Evolutionary conservation across 2,113 vertebrate species (phyloP).

Genomic region (Glaucomys volans): DNA sequence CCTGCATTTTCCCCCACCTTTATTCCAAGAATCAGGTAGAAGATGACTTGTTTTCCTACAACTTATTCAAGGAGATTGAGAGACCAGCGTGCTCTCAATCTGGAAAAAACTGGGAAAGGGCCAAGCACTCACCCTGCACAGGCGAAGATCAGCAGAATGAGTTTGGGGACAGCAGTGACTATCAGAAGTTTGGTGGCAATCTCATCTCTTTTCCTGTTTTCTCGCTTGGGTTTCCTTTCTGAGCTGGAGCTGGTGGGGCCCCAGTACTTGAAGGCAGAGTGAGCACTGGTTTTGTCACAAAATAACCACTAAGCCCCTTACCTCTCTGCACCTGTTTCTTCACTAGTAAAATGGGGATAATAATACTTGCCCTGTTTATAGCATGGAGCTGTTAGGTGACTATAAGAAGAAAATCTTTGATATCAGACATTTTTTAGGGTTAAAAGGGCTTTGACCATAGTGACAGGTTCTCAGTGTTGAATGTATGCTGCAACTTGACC

Average conservation of each 20-base stretch:
- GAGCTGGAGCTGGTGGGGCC: not conserved
- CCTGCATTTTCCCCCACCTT: not conserved
- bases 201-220: not conserved
- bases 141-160: not conserved
- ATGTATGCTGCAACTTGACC: not conserved
- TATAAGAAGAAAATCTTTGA: slow-evolving; percentile 51
- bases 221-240: not conserved
- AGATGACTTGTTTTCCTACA: not conserved
- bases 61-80: not conserved
- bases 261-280: too few species aligned
- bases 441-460: slow-evolving; percentile 9
- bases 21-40: not conserved
- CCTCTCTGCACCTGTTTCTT: slow-evolving; percentile 9
- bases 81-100: not conserved
- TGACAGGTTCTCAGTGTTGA: not conserved
- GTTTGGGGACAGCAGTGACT: not conserved
- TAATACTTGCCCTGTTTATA: not conserved
- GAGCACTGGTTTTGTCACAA: not conserved
- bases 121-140: not conserved
- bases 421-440: slow-evolving; percentile 38
- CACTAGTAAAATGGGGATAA: not conserved
- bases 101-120: not conserved
- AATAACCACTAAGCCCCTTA: not conserved
- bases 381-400: not conserved
- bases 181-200: not conserved